Conservation (phyloP, 2,113 vertebrate genomes). For the Gambusia holbrooki region DNA sequence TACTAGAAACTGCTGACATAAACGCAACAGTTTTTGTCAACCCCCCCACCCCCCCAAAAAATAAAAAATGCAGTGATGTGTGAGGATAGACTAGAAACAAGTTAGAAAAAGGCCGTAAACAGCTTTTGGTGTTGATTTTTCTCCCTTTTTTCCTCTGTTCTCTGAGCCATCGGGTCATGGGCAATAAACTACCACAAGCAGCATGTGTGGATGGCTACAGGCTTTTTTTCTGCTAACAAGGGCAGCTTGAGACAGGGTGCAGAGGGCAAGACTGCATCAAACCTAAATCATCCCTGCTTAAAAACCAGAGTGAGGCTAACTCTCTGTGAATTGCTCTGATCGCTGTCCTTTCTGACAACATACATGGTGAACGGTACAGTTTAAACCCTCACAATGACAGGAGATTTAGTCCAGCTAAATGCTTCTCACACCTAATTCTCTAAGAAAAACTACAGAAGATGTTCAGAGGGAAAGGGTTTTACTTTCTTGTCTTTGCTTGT, state of each 20-base stretch:
- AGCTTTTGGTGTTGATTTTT: slow-evolving; percentile 32
- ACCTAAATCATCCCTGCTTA: slow-evolving; percentile 51
- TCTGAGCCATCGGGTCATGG: slow-evolving; percentile 42
- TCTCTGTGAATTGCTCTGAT: slow-evolving; percentile 20
- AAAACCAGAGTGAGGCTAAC: slow-evolving; percentile 37
- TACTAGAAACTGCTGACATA: background rate
- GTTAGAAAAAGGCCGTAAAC: slow-evolving; percentile 40
- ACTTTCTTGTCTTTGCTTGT: background rate
- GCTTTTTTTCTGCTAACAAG: slow-evolving; percentile 66
- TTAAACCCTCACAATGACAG: background rate
- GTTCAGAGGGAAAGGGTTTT: background rate
- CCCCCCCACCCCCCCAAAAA: background rate
- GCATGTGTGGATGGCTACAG: slow-evolving; percentile 52
- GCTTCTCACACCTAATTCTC: background rate
- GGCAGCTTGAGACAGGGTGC: slow-evolving; percentile 49
- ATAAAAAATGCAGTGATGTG: too few species aligned
- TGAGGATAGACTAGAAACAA: slow-evolving; percentile 10
- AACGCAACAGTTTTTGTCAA: background rate
- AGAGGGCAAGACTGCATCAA: slow-evolving; percentile 57
- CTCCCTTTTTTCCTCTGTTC: slow-evolving; percentile 35
- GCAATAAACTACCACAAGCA: slow-evolving; percentile 63
- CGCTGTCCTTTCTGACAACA: background rate
- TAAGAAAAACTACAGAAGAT: background rate
- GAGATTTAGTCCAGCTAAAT: background rate
- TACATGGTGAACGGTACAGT: background rate